phyloP scores from a whole-genome alignment of 2,797 vertebrate species.

The Thaleichthys pacificus region DNA sequence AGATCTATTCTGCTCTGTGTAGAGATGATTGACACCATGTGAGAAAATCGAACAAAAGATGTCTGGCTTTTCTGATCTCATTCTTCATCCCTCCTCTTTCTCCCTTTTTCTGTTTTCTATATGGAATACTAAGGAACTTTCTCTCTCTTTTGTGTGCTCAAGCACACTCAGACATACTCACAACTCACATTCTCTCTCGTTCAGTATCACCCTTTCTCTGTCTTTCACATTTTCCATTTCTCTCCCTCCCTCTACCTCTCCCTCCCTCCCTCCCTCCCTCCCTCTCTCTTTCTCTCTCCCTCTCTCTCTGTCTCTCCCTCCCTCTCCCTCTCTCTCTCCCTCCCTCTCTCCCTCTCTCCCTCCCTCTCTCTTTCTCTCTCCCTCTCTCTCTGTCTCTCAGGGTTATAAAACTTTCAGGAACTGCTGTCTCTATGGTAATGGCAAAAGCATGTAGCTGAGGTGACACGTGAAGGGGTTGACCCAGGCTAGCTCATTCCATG shows the following conservation, averaged over 20 bases:
- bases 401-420: constrained; percentile 55
- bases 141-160: no score
- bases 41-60: no score
- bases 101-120: no score
- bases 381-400: constrained; percentile 28
- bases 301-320: constrained; percentile 22
- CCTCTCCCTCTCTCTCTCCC: background rate
- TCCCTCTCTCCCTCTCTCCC: background rate
- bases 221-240: background rate
- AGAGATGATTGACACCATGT: no score
- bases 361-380: constrained; percentile 32
- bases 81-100: no score
- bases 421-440: constrained; percentile 60
- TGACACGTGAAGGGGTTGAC: constrained; percentile 26
- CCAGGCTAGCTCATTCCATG: constrained; percentile 17
- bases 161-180: background rate
- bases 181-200: background rate
- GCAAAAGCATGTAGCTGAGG: constrained; percentile 60
- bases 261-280: background rate
- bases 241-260: background rate
- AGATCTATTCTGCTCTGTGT: no score
- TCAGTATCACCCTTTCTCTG: background rate
- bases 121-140: no score
- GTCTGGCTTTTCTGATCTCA: no score
- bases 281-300: constrained; percentile 9